Conservation (phyloP, 2,113 vertebrate species). For the Lepisosteus oculatus region DNA sequence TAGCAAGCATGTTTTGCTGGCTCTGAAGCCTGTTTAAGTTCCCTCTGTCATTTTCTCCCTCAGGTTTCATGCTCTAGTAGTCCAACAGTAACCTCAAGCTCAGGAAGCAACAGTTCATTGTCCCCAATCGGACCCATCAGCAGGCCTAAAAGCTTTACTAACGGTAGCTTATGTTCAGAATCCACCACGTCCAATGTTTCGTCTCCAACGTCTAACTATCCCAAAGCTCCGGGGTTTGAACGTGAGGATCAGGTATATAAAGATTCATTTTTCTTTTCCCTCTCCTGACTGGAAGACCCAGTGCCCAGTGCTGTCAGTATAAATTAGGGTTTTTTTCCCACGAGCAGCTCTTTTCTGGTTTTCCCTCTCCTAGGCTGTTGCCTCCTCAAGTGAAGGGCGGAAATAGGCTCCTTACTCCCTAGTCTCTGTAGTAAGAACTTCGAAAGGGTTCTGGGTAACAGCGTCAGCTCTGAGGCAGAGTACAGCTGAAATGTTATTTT, state of each 20-base stretch:
- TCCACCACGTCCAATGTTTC: slow-evolving; percentile 70
- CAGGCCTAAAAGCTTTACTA: slow-evolving; percentile 76
- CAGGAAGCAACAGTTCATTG: slow-evolving; percentile 79
- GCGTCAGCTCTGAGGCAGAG: no score
- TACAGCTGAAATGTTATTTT: no score
- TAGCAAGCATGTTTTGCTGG: slow-evolving; percentile 23
- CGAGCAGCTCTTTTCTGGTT: no score
- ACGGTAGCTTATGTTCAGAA: slow-evolving; percentile 73
- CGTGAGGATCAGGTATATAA: slow-evolving; percentile 79
- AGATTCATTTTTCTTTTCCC: slow-evolving; percentile 41
- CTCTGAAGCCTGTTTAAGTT: slow-evolving; percentile 40
- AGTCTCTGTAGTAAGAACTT: no score
- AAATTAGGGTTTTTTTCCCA: background rate
- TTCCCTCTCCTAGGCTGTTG: no score
- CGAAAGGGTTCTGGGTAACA: no score
- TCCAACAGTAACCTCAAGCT: slow-evolving; percentile 73
- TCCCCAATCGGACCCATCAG: slow-evolving; percentile 73
- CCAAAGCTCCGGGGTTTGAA: slow-evolving; percentile 81
- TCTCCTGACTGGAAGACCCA: slow-evolving; percentile 17
- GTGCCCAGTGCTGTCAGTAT: background rate
- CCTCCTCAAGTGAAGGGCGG: no score
- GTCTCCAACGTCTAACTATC: slow-evolving; percentile 74
- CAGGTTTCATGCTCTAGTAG: slow-evolving; percentile 80
- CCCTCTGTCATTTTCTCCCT: slow-evolving; percentile 65
- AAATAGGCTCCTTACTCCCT: no score